Conservation (phyloP, 2,113 vertebrate genomes). For the Ictidomys tridecemlineatus region DNA sequence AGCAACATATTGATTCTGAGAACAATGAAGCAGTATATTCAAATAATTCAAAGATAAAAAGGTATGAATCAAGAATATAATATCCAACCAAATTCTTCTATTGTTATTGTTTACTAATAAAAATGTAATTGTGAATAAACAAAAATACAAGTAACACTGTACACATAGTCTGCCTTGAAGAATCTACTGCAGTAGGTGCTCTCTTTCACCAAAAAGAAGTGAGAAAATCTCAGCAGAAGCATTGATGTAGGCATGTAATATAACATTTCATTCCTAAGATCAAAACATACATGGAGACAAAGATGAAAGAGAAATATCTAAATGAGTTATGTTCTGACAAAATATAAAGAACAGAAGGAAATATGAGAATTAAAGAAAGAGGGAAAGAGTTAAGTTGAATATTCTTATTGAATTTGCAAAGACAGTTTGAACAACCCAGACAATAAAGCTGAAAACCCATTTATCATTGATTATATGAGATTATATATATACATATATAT, state of each 20-base stretch:
- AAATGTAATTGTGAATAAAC: not conserved
- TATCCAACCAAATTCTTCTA: not conserved
- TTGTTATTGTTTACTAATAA: not conserved
- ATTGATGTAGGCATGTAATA: not conserved
- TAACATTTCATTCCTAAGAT: not conserved
- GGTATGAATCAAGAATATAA: not conserved
- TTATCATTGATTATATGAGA: not conserved
- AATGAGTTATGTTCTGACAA: too few species aligned
- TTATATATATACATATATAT: not conserved
- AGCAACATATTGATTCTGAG: not conserved
- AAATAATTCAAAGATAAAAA: not conserved
- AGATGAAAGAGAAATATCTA: not conserved
- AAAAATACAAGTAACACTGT: not conserved
- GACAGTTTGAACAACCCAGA: not conserved
- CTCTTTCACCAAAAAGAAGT: not conserved
- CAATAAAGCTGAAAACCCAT: not conserved
- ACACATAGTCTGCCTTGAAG: not conserved
- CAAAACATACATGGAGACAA: not conserved
- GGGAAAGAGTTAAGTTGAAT: not conserved
- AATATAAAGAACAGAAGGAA: too few species aligned
- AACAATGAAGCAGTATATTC: not conserved
- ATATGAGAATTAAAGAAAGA: not conserved
- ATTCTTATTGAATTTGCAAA: not conserved
- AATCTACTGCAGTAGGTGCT: not conserved
- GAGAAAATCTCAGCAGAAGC: not conserved